Evolutionary conservation across 30 jellyfish, hydroid and myxozoan species (phyloP).

Genomic region (Cassiopea xamachana): DNA sequence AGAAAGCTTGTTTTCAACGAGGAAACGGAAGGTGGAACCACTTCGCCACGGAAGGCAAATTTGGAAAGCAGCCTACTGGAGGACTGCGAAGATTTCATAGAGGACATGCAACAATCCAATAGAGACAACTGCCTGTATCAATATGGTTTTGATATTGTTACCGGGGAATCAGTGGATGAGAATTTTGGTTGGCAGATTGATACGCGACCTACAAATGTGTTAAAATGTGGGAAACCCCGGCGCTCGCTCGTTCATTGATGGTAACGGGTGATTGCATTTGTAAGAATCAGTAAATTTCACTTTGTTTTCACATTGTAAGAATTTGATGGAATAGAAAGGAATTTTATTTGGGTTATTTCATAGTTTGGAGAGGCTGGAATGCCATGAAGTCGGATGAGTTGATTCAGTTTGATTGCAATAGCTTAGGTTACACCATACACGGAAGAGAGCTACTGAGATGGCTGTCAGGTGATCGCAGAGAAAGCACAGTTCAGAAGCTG

Average conservation of each 20-base stretch:
- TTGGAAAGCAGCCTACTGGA: background rate
- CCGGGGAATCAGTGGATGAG: background rate
- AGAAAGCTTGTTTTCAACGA: constrained; percentile 37
- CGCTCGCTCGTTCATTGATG: constrained; percentile 36
- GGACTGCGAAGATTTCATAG: background rate
- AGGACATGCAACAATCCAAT: background rate
- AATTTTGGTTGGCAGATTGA: background rate
- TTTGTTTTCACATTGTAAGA: background rate
- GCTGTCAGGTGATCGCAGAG: background rate
- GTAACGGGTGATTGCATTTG: constrained; percentile 28
- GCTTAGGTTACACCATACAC: background rate
- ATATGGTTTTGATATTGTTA: background rate
- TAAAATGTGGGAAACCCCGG: constrained; percentile 8
- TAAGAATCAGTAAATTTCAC: background rate
- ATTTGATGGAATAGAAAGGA: background rate
- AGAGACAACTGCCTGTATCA: background rate
- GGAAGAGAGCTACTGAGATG: background rate
- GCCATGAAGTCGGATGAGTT: background rate
- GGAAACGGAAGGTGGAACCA: constrained; percentile 16
- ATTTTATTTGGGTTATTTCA: background rate
- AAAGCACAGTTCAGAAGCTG: background rate
- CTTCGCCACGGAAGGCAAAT: constrained; percentile 3
- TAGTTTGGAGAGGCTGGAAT: background rate
- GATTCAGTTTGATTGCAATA: background rate
- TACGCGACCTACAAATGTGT: constrained; percentile 8